phyloP scores from a whole-genome alignment of 1,140 invertebrate species.

The Holotrichia oblita region DNA sequence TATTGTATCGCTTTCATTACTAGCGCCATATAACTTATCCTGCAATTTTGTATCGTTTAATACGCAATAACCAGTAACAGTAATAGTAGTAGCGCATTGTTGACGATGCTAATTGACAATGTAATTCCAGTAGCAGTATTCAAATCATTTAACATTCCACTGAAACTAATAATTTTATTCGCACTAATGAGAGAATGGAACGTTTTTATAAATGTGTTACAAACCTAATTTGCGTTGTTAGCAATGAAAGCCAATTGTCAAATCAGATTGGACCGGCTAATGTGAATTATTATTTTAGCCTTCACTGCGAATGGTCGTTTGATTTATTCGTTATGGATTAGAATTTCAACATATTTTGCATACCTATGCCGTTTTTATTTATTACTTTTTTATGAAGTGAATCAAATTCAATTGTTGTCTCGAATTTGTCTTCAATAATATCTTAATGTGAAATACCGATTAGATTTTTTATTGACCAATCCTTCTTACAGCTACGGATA shows the following conservation, averaged over 20 bases:
- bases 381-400: slow-evolving; percentile 13
- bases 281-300: slow-evolving; percentile 27
- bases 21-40: neutral
- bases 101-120: neutral
- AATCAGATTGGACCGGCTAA: slow-evolving; percentile 3
- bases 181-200: neutral
- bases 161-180: slow-evolving; percentile 28
- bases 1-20: slow-evolving; percentile 4
- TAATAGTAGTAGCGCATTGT: slow-evolving; percentile 13
- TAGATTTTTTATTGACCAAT: neutral
- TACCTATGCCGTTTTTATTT: neutral
- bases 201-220: slow-evolving; percentile 28
- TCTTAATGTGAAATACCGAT: neutral
- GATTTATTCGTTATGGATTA: neutral
- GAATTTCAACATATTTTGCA: neutral
- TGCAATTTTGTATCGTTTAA: neutral
- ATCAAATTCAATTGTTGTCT: neutral
- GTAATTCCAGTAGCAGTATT: slow-evolving; percentile 10
- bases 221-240: slow-evolving; percentile 33
- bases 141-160: slow-evolving; percentile 28
- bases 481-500: neutral
- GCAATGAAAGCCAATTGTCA: slow-evolving; percentile 29
- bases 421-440: neutral
- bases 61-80: slow-evolving; percentile 3
- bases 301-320: slow-evolving; percentile 9